Evolutionary conservation across 2,113 vertebrate species (phyloP).

Genomic region (Oryzias celebensis): DNA sequence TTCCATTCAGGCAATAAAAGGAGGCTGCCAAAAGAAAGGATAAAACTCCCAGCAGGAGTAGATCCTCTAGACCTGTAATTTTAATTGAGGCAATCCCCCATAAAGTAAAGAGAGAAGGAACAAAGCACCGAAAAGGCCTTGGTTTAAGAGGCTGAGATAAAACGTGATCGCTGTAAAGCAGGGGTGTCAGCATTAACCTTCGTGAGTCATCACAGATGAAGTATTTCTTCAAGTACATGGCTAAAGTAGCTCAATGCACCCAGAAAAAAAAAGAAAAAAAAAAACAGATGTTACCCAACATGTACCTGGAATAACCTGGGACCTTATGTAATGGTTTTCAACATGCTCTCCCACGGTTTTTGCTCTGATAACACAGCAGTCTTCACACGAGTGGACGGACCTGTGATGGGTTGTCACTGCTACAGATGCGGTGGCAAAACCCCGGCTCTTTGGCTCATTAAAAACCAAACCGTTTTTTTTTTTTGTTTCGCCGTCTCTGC

Average conservation of each 20-base stretch:
- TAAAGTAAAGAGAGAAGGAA: constrained; percentile 47
- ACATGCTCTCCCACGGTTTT: constrained; percentile 5
- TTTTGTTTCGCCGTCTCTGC: constrained; percentile 19
- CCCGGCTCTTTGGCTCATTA: constrained; percentile 57
- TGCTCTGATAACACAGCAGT: constrained; percentile 11
- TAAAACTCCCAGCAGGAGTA: constrained; percentile 64
- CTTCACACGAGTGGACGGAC: constrained; percentile 25
- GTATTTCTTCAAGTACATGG: constrained; percentile 5
- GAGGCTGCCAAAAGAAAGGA: constrained; percentile 58
- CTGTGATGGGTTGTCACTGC: constrained; percentile 43
- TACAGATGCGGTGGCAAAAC: constrained; percentile 21
- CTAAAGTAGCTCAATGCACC: constrained; percentile 5
- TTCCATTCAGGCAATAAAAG: constrained; percentile 50
- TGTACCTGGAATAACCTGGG: constrained; percentile 12
- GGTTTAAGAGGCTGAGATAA: constrained; percentile 40
- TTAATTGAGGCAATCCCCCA: constrained; percentile 73
- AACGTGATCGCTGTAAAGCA: constrained; percentile 29
- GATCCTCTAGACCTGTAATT: constrained; percentile 68
- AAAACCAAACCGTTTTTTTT: constrained; percentile 49
- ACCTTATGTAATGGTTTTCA: constrained; percentile 31
- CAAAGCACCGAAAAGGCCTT: constrained; percentile 15
- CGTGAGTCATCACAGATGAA: constrained; percentile 33
- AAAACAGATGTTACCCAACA: constrained; percentile 5
- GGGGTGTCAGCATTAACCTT: constrained; percentile 16
- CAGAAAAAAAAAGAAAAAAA: neutral